Conservation (phyloP, 2,797 vertebrate species). For the Periophthalmus magnuspinnatus region DNA sequence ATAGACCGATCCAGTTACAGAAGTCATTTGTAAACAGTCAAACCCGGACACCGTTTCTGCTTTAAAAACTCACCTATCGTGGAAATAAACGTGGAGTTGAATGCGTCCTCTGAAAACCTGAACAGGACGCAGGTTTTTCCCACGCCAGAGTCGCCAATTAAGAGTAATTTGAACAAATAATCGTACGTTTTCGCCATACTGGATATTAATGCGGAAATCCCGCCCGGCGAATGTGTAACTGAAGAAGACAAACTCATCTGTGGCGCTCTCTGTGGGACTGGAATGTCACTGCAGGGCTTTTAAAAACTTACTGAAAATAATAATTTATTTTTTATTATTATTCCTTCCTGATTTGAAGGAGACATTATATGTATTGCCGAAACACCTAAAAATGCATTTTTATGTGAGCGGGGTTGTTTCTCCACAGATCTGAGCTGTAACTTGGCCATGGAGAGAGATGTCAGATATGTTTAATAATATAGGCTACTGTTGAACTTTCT, state of each 20-base stretch:
- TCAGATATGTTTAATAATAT: no score
- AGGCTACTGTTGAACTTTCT: no score
- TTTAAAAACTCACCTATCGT: conserved; percentile 85
- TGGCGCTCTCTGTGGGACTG: conserved; percentile 70
- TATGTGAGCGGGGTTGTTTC: no score
- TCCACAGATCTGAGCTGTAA: no score
- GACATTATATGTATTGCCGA: no score
- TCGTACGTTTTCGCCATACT: conserved; percentile 99
- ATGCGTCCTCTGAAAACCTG: conserved; percentile 97
- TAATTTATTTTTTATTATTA: no score
- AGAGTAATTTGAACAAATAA: conserved; percentile 96
- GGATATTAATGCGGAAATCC: conserved; percentile 83
- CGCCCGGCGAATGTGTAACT: conserved; percentile 68
- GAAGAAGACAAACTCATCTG: conserved; percentile 15
- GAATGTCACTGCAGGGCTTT: conserved; percentile 16
- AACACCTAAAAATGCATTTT: no score
- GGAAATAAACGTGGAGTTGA: conserved; percentile 97
- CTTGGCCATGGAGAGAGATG: no score
- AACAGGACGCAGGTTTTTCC: conserved; percentile 96
- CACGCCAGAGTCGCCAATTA: conserved; percentile 95
- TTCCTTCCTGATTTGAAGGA: no score
- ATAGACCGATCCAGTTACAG: conserved; percentile 45
- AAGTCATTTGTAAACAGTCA: conserved; percentile 42
- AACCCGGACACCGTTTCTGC: background rate
- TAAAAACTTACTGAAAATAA: no score